A percentile compares a stretch with the other conserved stretches of the same genome.
phyloP scores from a whole-genome alignment of 2,888 invertebrate genomes.

The Diadromus collaris region DNA sequence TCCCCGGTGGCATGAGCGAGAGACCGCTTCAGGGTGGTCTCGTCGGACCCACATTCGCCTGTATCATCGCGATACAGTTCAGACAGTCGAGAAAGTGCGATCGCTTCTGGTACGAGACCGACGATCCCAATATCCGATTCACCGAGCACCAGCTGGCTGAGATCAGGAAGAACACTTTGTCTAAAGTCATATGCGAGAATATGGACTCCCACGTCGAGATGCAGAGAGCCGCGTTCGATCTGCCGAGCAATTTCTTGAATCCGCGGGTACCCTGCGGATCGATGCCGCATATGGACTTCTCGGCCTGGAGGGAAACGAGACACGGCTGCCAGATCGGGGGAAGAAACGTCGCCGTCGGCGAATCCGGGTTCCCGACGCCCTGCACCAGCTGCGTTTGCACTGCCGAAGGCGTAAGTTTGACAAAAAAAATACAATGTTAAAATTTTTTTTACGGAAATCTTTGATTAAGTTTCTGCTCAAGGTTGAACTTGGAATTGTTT shows the following conservation, averaged over 20 bases:
- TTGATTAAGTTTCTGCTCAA: no score
- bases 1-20: slow-evolving; percentile 97
- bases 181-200: slow-evolving; percentile 94
- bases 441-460: not conserved
- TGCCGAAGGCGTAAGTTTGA: slow-evolving; percentile 89
- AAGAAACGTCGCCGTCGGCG: slow-evolving; percentile 89
- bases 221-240: slow-evolving; percentile 94
- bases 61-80: slow-evolving; percentile 97
- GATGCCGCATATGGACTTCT: slow-evolving; percentile 90
- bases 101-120: slow-evolving; percentile 97
- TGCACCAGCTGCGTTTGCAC: slow-evolving; percentile 95
- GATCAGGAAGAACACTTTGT: slow-evolving; percentile 91
- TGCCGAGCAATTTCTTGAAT: slow-evolving; percentile 95
- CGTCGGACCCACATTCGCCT: slow-evolving; percentile 97
- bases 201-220: slow-evolving; percentile 92
- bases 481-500: no score
- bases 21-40: slow-evolving; percentile 93
- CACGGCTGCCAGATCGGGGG: slow-evolving; percentile 92
- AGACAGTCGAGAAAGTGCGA: slow-evolving; percentile 95
- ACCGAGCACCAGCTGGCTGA: slow-evolving; percentile 94
- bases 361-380: slow-evolving; percentile 93
- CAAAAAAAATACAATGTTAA: not conserved
- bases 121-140: slow-evolving; percentile 89
- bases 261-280: slow-evolving; percentile 93
- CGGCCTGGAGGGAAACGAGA: slow-evolving; percentile 91